These are phyloP conservation scores for Ridgeia piscesae DNA, from an alignment of 1,140 invertebrate genomes.

Conservation along the genomic window DNA sequence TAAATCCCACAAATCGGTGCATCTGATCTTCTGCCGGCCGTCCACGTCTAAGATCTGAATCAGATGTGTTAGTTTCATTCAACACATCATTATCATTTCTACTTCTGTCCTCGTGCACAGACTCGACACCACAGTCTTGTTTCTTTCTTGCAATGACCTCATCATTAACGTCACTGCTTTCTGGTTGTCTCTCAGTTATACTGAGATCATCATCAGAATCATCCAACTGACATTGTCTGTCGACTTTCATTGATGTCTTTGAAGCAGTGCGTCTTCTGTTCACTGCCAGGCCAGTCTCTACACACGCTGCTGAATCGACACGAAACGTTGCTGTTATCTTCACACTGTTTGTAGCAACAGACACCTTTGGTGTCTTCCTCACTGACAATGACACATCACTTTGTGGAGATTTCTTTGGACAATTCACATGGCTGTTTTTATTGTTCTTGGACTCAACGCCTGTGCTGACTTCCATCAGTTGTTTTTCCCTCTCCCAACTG, in stretches of 20 bases:
- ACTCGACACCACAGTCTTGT: not conserved
- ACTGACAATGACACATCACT: not conserved
- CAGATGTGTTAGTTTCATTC: not conserved
- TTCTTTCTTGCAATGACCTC: not conserved
- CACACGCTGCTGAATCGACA: not conserved
- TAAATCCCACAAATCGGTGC: not conserved
- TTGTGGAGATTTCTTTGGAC: not conserved
- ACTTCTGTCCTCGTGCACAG: not conserved
- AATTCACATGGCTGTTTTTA: not conserved
- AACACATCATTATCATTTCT: not conserved
- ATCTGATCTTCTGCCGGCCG: not conserved
- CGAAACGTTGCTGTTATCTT: not conserved
- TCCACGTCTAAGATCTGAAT: not conserved
- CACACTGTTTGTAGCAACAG: not conserved
- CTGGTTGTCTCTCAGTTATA: not conserved
- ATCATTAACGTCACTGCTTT: not conserved
- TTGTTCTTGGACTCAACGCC: not conserved
- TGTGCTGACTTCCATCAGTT: conserved; percentile 2
- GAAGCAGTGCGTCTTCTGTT: not conserved
- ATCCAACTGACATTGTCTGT: not conserved
- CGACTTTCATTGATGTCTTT: not conserved
- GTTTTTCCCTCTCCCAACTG: conserved; percentile 36
- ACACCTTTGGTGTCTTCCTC: not conserved
- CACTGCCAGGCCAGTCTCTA: not conserved
- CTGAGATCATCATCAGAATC: not conserved